phyloP scores from a whole-genome alignment of 1,140 invertebrate genomes.

The Coboldia fuscipes region DNA sequence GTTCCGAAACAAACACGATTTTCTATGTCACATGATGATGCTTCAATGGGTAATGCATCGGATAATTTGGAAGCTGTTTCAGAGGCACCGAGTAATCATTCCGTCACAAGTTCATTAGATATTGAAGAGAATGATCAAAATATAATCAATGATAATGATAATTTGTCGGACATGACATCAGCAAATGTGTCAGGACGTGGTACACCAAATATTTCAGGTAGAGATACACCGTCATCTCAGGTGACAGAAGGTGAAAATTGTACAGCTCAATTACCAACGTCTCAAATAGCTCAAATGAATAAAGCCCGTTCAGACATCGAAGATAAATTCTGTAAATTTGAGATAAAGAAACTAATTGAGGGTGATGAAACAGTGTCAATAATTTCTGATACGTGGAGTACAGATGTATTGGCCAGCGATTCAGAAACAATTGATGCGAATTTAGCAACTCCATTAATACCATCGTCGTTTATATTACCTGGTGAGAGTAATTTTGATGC shows the following conservation, averaged over 20 bases:
- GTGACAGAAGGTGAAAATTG: conserved; percentile 57
- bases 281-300: conserved; percentile 37
- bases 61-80: conserved; percentile 88
- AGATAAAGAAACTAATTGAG: conserved; percentile 73
- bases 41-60: conserved; percentile 66
- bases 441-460: conserved; percentile 19
- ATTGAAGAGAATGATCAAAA: conserved; percentile 60
- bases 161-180: conserved; percentile 90
- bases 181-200: conserved; percentile 84
- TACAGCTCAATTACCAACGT: conserved; percentile 22
- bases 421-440: conserved; percentile 65
- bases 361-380: conserved; percentile 86
- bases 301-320: conserved; percentile 81
- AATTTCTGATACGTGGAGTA: conserved; percentile 94
- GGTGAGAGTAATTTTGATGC: conserved; percentile 19
- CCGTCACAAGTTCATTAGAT: conserved; percentile 78
- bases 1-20: conserved; percentile 29
- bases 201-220: conserved; percentile 51
- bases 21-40: conserved; percentile 75
- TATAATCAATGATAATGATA: conserved; percentile 62
- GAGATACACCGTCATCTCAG: conserved; percentile 88
- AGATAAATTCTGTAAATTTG: conserved; percentile 98
- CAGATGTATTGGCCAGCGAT: conserved; percentile 85
- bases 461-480: conserved; percentile 16
- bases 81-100: conserved; percentile 85